Percentiles rank a stretch among this genome's conserved stretches.
These are phyloP conservation scores for Scotopteryx bipunctaria DNA, from an alignment of 2,888 invertebrate species.

Conservation along the genomic window DNA sequence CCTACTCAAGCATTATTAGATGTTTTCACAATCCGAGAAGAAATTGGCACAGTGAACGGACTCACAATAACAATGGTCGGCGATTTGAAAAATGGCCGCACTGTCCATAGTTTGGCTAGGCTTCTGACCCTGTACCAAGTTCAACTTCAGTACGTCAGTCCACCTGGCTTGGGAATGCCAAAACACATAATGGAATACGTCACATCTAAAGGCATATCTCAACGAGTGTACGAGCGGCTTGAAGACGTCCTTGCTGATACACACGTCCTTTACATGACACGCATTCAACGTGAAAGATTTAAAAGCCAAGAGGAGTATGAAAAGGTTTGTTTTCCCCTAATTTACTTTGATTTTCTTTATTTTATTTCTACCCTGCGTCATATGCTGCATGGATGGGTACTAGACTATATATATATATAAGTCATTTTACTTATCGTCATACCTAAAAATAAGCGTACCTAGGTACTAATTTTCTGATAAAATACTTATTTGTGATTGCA, in stretches of 20 bases:
- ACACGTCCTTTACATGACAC: slow-evolving; percentile 99
- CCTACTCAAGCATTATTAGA: slow-evolving; percentile 99
- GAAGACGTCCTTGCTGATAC: slow-evolving; percentile 95
- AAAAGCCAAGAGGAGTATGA: slow-evolving; percentile 92
- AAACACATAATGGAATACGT: slow-evolving; percentile 92
- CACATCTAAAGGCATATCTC: slow-evolving; percentile 89
- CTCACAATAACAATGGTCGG: slow-evolving; percentile 99
- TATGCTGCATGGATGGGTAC: neutral
- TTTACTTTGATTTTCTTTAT: slow-evolving; percentile 38
- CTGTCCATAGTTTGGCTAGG: slow-evolving; percentile 98
- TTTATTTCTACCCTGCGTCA: neutral
- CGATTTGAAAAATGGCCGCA: slow-evolving; percentile 98
- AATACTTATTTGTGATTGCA: no score
- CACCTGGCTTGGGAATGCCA: slow-evolving; percentile 95
- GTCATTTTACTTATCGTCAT: no score
- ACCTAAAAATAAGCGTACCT: no score
- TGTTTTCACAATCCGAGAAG: slow-evolving; percentile 98
- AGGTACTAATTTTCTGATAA: slow-evolving; percentile 9
- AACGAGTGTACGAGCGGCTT: slow-evolving; percentile 88
- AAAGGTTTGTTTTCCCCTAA: no score
- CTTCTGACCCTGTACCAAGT: slow-evolving; percentile 97
- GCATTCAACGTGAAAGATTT: slow-evolving; percentile 98
- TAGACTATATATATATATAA: no score
- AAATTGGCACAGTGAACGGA: slow-evolving; percentile 99
- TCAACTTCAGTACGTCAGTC: slow-evolving; percentile 95